These are phyloP conservation scores for Euspilapteryx auroguttella DNA, from an alignment of 2,888 invertebrate genomes.

Conservation along the genomic window DNA sequence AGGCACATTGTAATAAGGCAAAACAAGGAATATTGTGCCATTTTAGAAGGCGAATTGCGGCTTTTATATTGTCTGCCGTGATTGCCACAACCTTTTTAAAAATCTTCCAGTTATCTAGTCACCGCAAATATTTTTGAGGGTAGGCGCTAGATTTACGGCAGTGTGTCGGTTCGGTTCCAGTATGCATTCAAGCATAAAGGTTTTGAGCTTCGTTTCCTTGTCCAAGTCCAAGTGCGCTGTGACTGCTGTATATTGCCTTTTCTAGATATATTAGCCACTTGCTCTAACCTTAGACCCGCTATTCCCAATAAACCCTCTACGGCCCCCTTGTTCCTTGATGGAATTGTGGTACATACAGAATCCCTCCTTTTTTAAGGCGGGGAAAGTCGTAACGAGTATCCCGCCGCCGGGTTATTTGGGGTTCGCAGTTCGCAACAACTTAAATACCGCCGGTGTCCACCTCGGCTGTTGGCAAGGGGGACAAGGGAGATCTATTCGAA, in stretches of 20 bases:
- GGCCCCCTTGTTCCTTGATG: too few relatives aligned
- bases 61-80: slow-evolving; percentile 8
- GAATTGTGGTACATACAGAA: too few relatives aligned
- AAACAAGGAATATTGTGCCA: slow-evolving; percentile 4
- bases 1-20: slow-evolving; percentile 4
- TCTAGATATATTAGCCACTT: too few relatives aligned
- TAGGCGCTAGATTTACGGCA: not conserved
- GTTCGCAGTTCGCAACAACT: too few relatives aligned
- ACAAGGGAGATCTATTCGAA: too few relatives aligned
- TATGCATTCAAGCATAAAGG: not conserved
- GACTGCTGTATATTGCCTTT: slow-evolving; percentile 1
- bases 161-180: not conserved
- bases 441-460: too few relatives aligned
- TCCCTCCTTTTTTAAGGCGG: too few relatives aligned
- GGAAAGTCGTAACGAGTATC: too few relatives aligned
- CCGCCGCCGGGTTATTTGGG: too few relatives aligned
- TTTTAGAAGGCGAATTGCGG: slow-evolving; percentile 4
- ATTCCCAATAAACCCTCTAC: too few relatives aligned
- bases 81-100: not conserved
- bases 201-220: not conserved
- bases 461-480: too few relatives aligned
- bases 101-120: not conserved
- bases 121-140: not conserved
- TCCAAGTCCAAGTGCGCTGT: not conserved
- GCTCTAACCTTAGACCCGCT: too few relatives aligned